Evolutionary conservation across 2,113 vertebrate species (phyloP).

Genomic region (Alces alces): DNA sequence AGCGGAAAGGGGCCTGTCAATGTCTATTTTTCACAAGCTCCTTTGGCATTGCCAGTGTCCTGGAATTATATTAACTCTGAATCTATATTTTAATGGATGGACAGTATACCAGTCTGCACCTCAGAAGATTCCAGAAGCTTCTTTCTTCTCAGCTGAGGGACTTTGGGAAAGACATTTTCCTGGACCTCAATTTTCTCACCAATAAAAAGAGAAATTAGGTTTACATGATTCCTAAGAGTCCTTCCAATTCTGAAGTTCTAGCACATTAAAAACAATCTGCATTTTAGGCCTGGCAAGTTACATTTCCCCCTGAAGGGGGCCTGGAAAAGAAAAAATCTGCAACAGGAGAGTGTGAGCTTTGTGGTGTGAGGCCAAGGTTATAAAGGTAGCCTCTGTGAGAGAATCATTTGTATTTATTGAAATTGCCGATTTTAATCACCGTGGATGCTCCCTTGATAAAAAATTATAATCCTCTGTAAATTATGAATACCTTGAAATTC

Average conservation of each 20-base stretch:
- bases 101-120: neutral
- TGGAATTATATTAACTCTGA: neutral
- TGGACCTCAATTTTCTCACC: neutral
- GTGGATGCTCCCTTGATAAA: conserved; percentile 43
- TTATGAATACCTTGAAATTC: conserved; percentile 73
- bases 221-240: neutral
- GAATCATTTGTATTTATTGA: conserved; percentile 46
- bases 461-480: conserved; percentile 49
- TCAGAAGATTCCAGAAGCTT: neutral
- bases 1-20: neutral
- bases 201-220: neutral
- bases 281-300: neutral
- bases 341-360: neutral
- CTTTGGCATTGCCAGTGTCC: neutral
- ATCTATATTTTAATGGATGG: neutral
- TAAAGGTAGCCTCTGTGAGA: neutral
- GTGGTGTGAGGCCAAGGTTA: neutral
- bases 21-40: neutral
- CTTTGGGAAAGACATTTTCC: neutral
- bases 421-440: conserved; percentile 34
- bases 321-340: neutral
- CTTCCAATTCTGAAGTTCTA: neutral
- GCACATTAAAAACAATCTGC: neutral
- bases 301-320: neutral
- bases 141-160: neutral